These are phyloP conservation scores for Casuarius casuarius DNA, from an alignment of 2,113 vertebrate genomes.

Conservation along the genomic window DNA sequence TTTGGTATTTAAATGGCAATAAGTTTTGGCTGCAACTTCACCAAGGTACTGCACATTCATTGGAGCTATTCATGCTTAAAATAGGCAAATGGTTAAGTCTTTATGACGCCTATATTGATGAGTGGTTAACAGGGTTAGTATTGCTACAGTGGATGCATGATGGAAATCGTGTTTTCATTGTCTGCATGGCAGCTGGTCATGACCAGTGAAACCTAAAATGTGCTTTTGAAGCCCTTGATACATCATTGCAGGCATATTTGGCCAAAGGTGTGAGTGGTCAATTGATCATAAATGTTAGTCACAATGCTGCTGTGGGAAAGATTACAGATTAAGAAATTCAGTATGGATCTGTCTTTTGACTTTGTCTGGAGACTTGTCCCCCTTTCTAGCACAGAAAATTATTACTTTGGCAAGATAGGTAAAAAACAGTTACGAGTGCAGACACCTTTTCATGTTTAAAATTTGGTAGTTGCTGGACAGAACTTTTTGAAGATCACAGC, in stretches of 20 bases:
- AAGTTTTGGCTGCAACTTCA: background rate
- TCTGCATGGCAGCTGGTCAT: background rate
- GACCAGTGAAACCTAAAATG: background rate
- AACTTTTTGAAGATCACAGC: background rate
- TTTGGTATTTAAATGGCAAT: background rate
- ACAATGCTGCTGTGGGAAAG: background rate
- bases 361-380: background rate
- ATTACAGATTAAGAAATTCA: conserved; percentile 2
- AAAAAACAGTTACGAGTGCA: background rate
- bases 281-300: background rate
- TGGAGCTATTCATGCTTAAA: background rate
- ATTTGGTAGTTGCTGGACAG: background rate
- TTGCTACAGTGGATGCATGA: background rate
- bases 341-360: background rate
- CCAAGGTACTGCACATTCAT: background rate
- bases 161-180: background rate
- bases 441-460: background rate
- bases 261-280: background rate
- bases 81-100: background rate
- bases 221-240: background rate
- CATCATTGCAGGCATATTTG: background rate
- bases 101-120: background rate
- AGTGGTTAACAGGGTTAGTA: background rate
- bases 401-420: background rate
- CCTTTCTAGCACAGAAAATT: background rate